Conservation (phyloP, 1,140 invertebrate genomes). For the Helicoverpa zea region DNA sequence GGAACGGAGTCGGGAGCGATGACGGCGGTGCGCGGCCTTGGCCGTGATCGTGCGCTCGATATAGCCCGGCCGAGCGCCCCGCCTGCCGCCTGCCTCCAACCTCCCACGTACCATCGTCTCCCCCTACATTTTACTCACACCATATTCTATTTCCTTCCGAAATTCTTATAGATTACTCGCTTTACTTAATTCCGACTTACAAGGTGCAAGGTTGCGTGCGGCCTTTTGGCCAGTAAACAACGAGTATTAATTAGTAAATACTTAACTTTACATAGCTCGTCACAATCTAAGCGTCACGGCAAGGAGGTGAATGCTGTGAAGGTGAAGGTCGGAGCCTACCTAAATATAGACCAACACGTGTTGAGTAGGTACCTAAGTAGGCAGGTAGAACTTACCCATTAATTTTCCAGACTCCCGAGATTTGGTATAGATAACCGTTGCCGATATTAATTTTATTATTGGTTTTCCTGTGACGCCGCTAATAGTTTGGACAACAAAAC, state of each 20-base stretch:
- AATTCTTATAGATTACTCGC: constrained; percentile 58
- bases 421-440: too few species aligned
- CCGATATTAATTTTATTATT: too few species aligned
- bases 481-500: constrained; percentile 34
- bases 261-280: too few species aligned
- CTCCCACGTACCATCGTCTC: constrained; percentile 55
- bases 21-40: constrained; percentile 74
- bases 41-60: constrained; percentile 85
- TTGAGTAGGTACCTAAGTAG: too few species aligned
- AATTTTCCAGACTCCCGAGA: too few species aligned
- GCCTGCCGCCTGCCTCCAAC: constrained; percentile 56
- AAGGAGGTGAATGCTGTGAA: too few species aligned
- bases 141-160: constrained; percentile 56
- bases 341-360: too few species aligned
- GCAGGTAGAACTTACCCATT: too few species aligned
- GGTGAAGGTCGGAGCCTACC: too few species aligned
- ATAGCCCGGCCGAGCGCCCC: constrained; percentile 71
- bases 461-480: too few species aligned
- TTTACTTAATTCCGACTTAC: constrained; percentile 64
- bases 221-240: neutral
- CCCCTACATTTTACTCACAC: constrained; percentile 34
- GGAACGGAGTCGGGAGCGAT: constrained; percentile 63
- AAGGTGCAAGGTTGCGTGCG: neutral
- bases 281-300: too few species aligned
- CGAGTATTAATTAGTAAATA: too few species aligned